Evolutionary conservation across 2,888 invertebrate genomes (phyloP).

Genomic region (Campoplex capitator): DNA sequence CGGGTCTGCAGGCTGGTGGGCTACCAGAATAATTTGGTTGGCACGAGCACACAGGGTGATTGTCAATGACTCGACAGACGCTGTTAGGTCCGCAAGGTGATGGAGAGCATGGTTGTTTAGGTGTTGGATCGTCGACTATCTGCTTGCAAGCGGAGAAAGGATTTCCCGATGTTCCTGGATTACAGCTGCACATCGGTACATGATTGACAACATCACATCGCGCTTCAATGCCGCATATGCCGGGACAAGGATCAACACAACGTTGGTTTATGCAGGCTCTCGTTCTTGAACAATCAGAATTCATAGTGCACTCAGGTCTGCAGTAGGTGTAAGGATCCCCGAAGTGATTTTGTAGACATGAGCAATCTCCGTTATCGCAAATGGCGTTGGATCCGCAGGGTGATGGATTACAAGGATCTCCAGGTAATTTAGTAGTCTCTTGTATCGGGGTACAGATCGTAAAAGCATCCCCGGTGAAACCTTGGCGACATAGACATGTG

Average conservation of each 20-base stretch:
- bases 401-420: slow-evolving; percentile 89
- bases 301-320: slow-evolving; percentile 91
- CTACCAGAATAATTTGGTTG: slow-evolving; percentile 90
- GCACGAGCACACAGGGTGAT: slow-evolving; percentile 91
- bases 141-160: slow-evolving; percentile 89
- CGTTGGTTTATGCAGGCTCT: slow-evolving; percentile 90
- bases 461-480: slow-evolving; percentile 90
- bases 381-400: slow-evolving; percentile 89
- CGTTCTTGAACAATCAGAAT: slow-evolving; percentile 89
- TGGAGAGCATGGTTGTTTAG: slow-evolving; percentile 87
- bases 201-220: slow-evolving; percentile 91
- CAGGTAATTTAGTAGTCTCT: slow-evolving; percentile 81
- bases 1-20: slow-evolving; percentile 92
- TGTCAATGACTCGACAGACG: slow-evolving; percentile 89
- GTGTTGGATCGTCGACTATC: slow-evolving; percentile 78
- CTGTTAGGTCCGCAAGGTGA: slow-evolving; percentile 93
- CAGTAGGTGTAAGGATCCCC: slow-evolving; percentile 90
- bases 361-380: slow-evolving; percentile 86
- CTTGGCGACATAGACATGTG: slow-evolving; percentile 87
- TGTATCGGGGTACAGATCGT: slow-evolving; percentile 86
- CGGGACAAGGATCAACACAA: slow-evolving; percentile 91
- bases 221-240: slow-evolving; percentile 90
- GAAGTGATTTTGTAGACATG: slow-evolving; percentile 90
- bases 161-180: slow-evolving; percentile 89
- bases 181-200: slow-evolving; percentile 90